Evolutionary conservation across 1,140 invertebrate species (phyloP).

Genomic region (Bombus soroeensis): DNA sequence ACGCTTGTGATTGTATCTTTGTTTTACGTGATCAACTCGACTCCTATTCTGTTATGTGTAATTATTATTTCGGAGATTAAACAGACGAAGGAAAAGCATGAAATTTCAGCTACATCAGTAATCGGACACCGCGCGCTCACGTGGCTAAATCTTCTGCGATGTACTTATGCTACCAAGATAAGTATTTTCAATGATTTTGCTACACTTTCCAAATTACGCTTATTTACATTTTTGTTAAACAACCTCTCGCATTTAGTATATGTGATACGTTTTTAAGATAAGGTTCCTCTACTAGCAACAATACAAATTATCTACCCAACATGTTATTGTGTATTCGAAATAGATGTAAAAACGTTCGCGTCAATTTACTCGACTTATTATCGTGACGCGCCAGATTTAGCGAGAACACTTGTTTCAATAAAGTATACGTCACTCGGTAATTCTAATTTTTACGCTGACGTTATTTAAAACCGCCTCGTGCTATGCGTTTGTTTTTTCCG

Average conservation of each 20-base stretch:
- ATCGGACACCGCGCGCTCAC: background rate
- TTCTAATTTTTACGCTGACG: conserved; percentile 45
- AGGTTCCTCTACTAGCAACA: background rate
- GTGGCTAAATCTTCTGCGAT: background rate
- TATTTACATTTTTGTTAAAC: background rate
- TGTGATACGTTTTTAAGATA: background rate
- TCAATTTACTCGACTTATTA: conserved; percentile 48
- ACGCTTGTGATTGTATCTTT: background rate
- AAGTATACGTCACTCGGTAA: conserved; percentile 37
- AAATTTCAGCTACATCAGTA: background rate
- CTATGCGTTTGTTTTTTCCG: background rate
- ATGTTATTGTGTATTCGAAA: background rate
- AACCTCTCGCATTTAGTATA: background rate
- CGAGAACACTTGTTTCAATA: conserved; percentile 61
- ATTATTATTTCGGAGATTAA: background rate
- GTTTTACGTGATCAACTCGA: background rate
- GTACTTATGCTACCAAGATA: background rate
- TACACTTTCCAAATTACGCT: background rate
- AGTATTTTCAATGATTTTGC: conserved; percentile 21
- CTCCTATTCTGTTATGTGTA: background rate
- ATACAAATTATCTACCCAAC: background rate
- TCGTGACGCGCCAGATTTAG: conserved; percentile 50
- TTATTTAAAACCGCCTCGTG: conserved; percentile 10
- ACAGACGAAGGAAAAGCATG: background rate
- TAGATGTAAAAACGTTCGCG: too few species aligned